Conservation (phyloP, 92 coral and sea anemone genomes). For the Parazoanthus darwini region DNA sequence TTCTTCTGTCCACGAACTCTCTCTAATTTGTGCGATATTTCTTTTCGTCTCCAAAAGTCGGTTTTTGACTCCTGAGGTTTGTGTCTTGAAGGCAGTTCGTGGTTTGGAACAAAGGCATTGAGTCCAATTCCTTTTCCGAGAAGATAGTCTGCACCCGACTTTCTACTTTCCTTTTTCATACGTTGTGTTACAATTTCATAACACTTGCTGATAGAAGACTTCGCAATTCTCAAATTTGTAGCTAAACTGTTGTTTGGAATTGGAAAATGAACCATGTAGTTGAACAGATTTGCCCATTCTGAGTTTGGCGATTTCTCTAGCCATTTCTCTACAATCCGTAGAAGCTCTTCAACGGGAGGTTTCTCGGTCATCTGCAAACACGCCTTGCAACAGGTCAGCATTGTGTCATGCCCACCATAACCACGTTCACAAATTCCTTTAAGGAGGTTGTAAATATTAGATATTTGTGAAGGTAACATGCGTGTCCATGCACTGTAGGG, state of each 20-base stretch:
- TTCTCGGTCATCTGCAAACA: conserved; percentile 52
- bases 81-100: conserved; percentile 32
- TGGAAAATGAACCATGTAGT: conserved; percentile 71
- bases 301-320: conserved; percentile 47
- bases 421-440: conserved; percentile 40
- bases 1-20: conserved; percentile 64
- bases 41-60: conserved; percentile 64
- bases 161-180: conserved; percentile 39
- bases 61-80: conserved; percentile 48
- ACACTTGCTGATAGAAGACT: conserved; percentile 47
- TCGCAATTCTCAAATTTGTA: conserved; percentile 36
- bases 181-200: conserved; percentile 38
- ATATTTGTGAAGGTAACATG: conserved; percentile 21
- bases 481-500: conserved; percentile 62
- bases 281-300: conserved; percentile 63
- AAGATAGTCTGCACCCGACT: conserved; percentile 65
- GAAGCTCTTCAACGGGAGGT: conserved; percentile 54
- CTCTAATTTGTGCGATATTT: conserved; percentile 48
- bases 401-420: conserved; percentile 47
- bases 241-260: conserved; percentile 57
- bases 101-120: conserved; percentile 47
- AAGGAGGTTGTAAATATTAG: conserved; percentile 39
- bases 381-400: conserved; percentile 63
- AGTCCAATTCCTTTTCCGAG: conserved; percentile 67
- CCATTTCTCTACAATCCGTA: conserved; percentile 45